Evolutionary conservation across 2,113 vertebrate genomes (phyloP).

Genomic region (Albula goreensis): DNA sequence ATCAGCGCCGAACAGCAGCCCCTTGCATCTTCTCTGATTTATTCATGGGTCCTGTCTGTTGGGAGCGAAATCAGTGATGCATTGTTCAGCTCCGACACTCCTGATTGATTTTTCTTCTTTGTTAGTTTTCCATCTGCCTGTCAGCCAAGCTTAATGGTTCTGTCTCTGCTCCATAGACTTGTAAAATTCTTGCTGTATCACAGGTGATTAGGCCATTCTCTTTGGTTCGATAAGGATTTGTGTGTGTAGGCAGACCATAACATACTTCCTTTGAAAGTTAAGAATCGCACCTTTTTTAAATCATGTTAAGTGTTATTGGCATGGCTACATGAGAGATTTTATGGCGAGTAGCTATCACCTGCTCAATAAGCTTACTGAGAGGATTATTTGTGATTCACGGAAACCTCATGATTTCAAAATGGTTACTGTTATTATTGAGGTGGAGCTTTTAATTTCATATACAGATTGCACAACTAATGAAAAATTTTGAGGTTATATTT

Average conservation of each 20-base stretch:
- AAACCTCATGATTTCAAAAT: too few relatives aligned
- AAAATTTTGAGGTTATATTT: neutral
- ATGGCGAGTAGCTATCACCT: neutral
- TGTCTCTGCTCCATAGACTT: conserved; percentile 40
- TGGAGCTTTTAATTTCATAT: neutral
- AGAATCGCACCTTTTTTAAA: neutral
- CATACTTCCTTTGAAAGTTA: conserved; percentile 12
- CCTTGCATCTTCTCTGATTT: conserved; percentile 11
- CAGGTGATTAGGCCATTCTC: conserved; percentile 41
- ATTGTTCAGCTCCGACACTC: conserved; percentile 44
- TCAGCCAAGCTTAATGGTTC: conserved; percentile 41
- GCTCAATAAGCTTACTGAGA: neutral
- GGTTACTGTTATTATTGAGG: too few relatives aligned
- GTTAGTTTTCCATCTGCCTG: conserved; percentile 51
- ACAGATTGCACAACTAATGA: too few relatives aligned
- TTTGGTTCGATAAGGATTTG: conserved; percentile 27
- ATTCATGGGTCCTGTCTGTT: conserved; percentile 34
- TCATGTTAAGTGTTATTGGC: neutral
- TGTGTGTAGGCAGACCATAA: neutral
- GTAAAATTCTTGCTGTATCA: conserved; percentile 41
- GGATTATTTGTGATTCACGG: neutral
- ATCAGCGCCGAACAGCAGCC: neutral
- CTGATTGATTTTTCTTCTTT: conserved; percentile 54
- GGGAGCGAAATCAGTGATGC: conserved; percentile 49
- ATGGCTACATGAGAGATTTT: neutral